Evolutionary conservation across 64 coral and sea anemone genomes (phyloP).

Genomic region (Hydrozoanthus tunicans): DNA sequence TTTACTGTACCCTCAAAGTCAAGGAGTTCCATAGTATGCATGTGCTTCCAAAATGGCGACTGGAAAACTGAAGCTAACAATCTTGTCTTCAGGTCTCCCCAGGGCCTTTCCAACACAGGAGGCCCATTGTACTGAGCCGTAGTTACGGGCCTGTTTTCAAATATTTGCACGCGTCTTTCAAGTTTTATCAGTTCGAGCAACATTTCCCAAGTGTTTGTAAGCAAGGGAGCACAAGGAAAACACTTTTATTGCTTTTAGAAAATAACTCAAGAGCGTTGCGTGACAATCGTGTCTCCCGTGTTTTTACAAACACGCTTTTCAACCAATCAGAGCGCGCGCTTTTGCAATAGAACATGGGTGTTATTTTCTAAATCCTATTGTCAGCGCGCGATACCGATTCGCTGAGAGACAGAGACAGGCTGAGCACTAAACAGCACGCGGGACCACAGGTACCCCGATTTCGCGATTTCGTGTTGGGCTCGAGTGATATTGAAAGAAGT

Average conservation of each 20-base stretch:
- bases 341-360: background rate
- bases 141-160: slow-evolving; percentile 5
- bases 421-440: background rate
- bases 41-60: slow-evolving; percentile 20
- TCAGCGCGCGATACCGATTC: background rate
- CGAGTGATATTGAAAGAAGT: background rate
- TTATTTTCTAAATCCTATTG: background rate
- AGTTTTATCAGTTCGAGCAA: slow-evolving; percentile 15
- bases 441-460: background rate
- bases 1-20: slow-evolving; percentile 1
- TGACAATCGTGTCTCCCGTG: background rate
- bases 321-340: background rate
- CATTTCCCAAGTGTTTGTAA: slow-evolving; percentile 13
- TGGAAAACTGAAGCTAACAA: slow-evolving; percentile 22
- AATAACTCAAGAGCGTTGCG: background rate
- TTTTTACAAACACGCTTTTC: background rate
- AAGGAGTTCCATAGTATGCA: slow-evolving; percentile 13
- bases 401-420: background rate
- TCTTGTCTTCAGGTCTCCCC: slow-evolving; percentile 17
- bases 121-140: slow-evolving; percentile 20
- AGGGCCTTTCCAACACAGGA: slow-evolving; percentile 17
- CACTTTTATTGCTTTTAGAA: background rate
- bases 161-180: slow-evolving; percentile 19
- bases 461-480: background rate
- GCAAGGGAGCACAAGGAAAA: background rate